These are phyloP conservation scores for Astropecten irregularis DNA, from an alignment of 53 echinoderm and acorn worm species.

Conservation along the genomic window DNA sequence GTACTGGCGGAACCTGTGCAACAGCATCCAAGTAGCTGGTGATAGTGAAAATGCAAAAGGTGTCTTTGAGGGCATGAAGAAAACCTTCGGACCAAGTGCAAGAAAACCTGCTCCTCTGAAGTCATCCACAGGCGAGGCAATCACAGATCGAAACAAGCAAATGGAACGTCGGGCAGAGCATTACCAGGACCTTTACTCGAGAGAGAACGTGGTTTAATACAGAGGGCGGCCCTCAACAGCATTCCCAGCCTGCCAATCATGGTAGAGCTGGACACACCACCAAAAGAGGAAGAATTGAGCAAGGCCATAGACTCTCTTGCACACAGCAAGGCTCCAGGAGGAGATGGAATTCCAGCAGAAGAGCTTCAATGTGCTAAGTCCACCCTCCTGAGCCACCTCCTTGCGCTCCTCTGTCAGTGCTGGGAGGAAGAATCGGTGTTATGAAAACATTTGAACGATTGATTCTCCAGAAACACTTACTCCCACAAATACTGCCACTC, in stretches of 20 bases:
- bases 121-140: conserved; percentile 15
- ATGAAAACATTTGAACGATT: no score
- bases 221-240: neutral
- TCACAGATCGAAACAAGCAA: conserved; percentile 20
- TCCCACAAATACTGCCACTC: no score
- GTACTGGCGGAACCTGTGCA: conserved; percentile 43
- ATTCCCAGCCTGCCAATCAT: neutral
- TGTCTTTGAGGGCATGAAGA: conserved; percentile 48
- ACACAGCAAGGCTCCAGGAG: no score
- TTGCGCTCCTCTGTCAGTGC: conserved; percentile 35
- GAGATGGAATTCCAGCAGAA: conserved; percentile 28
- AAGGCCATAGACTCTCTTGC: neutral
- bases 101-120: conserved; percentile 21
- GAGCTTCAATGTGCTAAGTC: no score
- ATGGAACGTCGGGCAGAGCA: conserved; percentile 50
- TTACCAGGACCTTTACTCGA: conserved; percentile 13
- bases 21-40: conserved; percentile 16
- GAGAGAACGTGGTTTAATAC: conserved; percentile 3
- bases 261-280: conserved; percentile 4
- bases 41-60: conserved; percentile 21
- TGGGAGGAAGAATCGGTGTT: conserved; percentile 48
- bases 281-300: conserved; percentile 3
- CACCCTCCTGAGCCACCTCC: conserved; percentile 1
- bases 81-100: conserved; percentile 16
- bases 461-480: no score